phyloP scores from a whole-genome alignment of 2,888 invertebrate species.

The Synanthedon tipuliformis region DNA sequence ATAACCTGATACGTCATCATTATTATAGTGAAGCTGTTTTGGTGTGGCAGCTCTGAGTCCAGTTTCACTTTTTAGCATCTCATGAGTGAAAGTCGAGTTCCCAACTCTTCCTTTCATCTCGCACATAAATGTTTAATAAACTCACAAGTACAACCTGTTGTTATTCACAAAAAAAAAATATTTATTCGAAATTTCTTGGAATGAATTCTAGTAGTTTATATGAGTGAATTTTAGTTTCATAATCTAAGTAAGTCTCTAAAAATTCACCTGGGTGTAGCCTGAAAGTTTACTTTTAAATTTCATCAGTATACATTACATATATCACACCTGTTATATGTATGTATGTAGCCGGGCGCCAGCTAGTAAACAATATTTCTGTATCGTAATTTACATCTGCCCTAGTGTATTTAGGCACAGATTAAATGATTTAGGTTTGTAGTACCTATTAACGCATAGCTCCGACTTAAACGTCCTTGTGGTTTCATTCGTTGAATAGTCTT shows the following conservation, averaged over 20 bases:
- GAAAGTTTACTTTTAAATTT: no score
- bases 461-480: slow-evolving; percentile 16
- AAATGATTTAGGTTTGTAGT: no score
- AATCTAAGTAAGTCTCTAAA: no score
- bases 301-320: no score
- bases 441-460: slow-evolving; percentile 12
- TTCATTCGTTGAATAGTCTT: slow-evolving; percentile 24
- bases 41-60: slow-evolving; percentile 35
- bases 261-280: no score
- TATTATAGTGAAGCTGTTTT: slow-evolving; percentile 38
- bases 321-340: no score
- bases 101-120: slow-evolving; percentile 56
- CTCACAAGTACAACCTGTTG: slow-evolving; percentile 20
- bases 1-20: slow-evolving; percentile 11
- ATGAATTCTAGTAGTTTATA: no score
- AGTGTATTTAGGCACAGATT: no score
- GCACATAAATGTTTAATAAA: slow-evolving; percentile 21
- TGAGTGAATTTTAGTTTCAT: no score
- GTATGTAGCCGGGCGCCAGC: no score
- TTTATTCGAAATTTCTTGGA: slow-evolving; percentile 1
- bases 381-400: not conserved
- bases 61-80: slow-evolving; percentile 67
- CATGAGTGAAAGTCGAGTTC: slow-evolving; percentile 55
- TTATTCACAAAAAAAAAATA: no score
- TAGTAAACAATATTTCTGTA: no score